Base-by-base conservation (phyloP, 64 coral and sea anemone genomes). In the Dendrophyllia cribrosa region DNA sequence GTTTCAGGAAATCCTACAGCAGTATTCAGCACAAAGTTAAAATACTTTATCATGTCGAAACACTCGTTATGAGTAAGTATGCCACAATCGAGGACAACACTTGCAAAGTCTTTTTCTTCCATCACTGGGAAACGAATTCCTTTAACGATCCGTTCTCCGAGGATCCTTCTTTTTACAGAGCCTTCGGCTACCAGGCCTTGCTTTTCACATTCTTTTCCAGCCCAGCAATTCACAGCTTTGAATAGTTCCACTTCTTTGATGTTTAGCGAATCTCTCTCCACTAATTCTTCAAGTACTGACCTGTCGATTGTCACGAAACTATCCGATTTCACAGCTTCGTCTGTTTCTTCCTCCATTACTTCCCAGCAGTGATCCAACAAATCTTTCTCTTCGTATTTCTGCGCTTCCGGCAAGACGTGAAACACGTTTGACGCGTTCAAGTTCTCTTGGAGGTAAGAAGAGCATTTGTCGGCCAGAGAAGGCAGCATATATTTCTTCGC, bases 401-500 rank as follows among this genome's bases (percentile, higher is more conserved):
- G 58, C 2, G 45, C 88, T 60, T 79, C 65, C 6, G 74, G 59
- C 24, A 89, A 51, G 21, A 89, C 74, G 44, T 51, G 9, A 20
- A 89, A 89, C 43, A 89, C 88, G 56, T 89, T 76, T 79, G 75
- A 64, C 23, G 74, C 55, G 17, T 70, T 58, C 55, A 89, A 13
- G 24, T 89, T 43, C 20, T 77, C 34, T 43, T 89, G 58, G 16
- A 89, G 88, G 61, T 66, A 89, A 16, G 60, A 58, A 21, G 46
- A 72, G 65, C 88, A 89, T 66, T 78, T 89, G 47, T 79, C 53
- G 19, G 20, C 88, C 13, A 89, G 59, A 12, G 56, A 89, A 48
- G 88, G 75, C 26, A 89, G 23, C 73, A 89, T 89, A 59, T 89
- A 89, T 66, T 78, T 78, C 46, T 89, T 78, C 14, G 88, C 74